Conservation (phyloP, 2,113 vertebrate genomes). For the Ptyas mucosa region DNA sequence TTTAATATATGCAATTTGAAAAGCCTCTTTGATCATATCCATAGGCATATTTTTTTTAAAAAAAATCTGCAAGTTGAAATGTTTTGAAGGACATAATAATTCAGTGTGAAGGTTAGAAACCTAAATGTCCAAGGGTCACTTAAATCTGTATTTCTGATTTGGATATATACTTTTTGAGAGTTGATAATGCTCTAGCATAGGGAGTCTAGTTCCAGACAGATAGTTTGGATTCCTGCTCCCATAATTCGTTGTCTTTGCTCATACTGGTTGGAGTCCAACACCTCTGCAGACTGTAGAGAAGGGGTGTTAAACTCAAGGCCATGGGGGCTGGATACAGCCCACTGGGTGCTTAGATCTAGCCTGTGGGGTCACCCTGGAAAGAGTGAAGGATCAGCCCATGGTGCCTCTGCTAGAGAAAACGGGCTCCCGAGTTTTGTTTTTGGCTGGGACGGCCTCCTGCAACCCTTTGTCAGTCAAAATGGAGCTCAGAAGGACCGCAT, state of each 20-base stretch:
- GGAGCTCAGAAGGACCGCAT: not conserved
- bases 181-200: not conserved
- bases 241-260: not conserved
- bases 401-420: no score
- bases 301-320: no score
- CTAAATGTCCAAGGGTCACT: not conserved
- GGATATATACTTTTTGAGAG: not conserved
- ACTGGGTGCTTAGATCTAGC: no score
- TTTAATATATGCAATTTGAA: not conserved
- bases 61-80: not conserved
- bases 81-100: not conserved
- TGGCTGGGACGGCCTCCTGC: no score
- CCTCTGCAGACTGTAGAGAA: not conserved
- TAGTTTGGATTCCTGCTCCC: not conserved
- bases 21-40: not conserved
- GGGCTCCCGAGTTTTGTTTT: no score
- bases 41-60: not conserved
- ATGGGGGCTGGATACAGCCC: no score
- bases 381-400: no score
- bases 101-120: not conserved
- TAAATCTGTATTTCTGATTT: conserved; percentile 7
- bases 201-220: not conserved
- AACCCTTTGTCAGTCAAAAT: no score
- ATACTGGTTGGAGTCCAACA: not conserved
- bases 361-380: no score